Conservation (phyloP, 2,888 invertebrate species). For the Aplocera efformata region DNA sequence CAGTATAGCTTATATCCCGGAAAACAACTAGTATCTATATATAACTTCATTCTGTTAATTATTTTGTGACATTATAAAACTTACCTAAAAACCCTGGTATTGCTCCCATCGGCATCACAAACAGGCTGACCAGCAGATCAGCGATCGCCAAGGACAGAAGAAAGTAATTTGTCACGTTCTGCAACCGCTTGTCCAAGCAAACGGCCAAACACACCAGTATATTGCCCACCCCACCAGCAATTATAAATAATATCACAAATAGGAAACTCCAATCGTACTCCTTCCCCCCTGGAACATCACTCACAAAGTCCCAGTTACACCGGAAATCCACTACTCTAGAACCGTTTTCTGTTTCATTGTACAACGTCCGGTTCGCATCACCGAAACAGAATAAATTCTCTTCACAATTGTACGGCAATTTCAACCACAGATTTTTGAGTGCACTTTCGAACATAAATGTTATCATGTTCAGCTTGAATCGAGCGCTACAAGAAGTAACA, state of each 20-base stretch:
- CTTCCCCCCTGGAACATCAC: slow-evolving; percentile 38
- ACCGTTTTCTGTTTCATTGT: slow-evolving; percentile 46
- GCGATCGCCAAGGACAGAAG: slow-evolving; percentile 95
- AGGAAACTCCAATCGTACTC: slow-evolving; percentile 90
- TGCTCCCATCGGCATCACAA: slow-evolving; percentile 98
- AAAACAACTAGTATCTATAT: too few relatives aligned
- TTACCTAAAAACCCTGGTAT: slow-evolving; percentile 96
- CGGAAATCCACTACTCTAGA: slow-evolving; percentile 51
- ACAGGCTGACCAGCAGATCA: slow-evolving; percentile 94
- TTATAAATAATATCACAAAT: slow-evolving; percentile 91
- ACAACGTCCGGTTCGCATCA: slow-evolving; percentile 61
- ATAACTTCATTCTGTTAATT: too few relatives aligned
- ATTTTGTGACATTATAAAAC: too few relatives aligned
- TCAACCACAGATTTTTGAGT: slow-evolving; percentile 63
- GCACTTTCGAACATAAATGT: slow-evolving; percentile 65
- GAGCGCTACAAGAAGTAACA: slow-evolving; percentile 58
- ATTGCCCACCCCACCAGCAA: slow-evolving; percentile 94
- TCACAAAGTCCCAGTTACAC: slow-evolving; percentile 58
- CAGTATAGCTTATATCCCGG: too few relatives aligned
- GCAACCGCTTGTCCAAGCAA: slow-evolving; percentile 91
- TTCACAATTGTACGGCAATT: slow-evolving; percentile 59
- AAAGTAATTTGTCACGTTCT: slow-evolving; percentile 98
- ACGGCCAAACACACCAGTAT: slow-evolving; percentile 96
- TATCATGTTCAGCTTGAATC: slow-evolving; percentile 65
- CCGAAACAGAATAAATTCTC: slow-evolving; percentile 57